Base-by-base conservation (phyloP, 2,797 vertebrate species). In the Galaxias olidus region DNA sequence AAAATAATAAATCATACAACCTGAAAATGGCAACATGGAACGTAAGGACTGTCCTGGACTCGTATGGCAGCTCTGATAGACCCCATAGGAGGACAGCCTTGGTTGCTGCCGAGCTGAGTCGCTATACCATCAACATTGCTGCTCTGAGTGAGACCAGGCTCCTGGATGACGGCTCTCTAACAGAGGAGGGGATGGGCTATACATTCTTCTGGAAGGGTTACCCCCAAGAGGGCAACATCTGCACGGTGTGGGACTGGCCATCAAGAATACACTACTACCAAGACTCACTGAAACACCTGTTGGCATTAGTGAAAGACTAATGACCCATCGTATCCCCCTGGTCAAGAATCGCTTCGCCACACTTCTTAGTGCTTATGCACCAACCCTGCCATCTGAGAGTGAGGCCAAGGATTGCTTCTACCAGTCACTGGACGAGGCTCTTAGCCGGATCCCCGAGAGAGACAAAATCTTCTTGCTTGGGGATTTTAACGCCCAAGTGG, bases 1-100 rank as follows among this genome's bases (percentile, higher is more conserved):
- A 20, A 11, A 54, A 58, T 51, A 57, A 57, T 19, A 40, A 56
- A 58, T 49, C 42, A 8, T 52, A 41, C 13, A 61, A 40, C 41
- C 9, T 61, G 4, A 67, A 61, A 61, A 14, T 67, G 50, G 59
- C 45, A 45, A 61, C 42, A 61, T 72, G 59, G 59, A 68, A 68
- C 18, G 42, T 61, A 49, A 40, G 61, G 9, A 65, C 43, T 30
- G 17, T 68, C n/a, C 14, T 73, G 51, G 55, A 68, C 46, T 12
- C 14, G 10, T 17, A 44, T 53, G 40, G 44, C 42, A 53, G 41
- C 41, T 45, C 46, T 20, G 49, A 52, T 42, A 19, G 56, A 49
- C 64, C 55, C 4, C 54, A 59, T 12, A 66, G 64, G 50, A n/a
- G 19, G 12, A 61, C 14, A 1, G 1, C n/a, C 14, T 14, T 50